These are phyloP conservation scores for Lycorma delicatula DNA, from an alignment of 1,140 invertebrate species.

Conservation along the genomic window DNA sequence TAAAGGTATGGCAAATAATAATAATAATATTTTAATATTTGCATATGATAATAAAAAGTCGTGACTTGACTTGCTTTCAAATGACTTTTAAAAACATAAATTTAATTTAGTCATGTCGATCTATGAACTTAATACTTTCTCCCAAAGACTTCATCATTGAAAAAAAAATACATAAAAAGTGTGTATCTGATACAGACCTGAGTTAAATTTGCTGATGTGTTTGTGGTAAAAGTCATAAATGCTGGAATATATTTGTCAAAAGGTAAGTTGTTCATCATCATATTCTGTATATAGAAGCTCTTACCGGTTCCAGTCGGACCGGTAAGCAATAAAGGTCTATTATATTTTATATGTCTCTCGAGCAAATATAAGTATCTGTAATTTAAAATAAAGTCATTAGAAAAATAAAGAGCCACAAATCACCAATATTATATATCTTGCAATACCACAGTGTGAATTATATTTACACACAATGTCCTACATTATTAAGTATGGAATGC, in stretches of 20 bases:
- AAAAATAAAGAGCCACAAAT: too few relatives aligned
- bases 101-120: too few relatives aligned
- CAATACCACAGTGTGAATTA: too few relatives aligned
- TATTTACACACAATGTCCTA: too few relatives aligned
- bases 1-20: too few relatives aligned
- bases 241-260: slow-evolving; percentile 65
- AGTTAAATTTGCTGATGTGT: slow-evolving; percentile 76
- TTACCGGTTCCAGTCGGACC: slow-evolving; percentile 92
- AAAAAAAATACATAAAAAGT: not conserved
- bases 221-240: slow-evolving; percentile 82
- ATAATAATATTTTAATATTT: too few relatives aligned
- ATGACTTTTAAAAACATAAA: too few relatives aligned
- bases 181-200: slow-evolving; percentile 10
- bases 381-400: not conserved
- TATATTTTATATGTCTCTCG: slow-evolving; percentile 46
- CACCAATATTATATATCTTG: too few relatives aligned
- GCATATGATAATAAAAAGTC: too few relatives aligned
- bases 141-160: not conserved
- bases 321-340: slow-evolving; percentile 65
- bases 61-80: too few relatives aligned
- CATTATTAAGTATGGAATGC: too few relatives aligned
- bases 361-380: slow-evolving; percentile 12
- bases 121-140: too few relatives aligned
- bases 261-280: slow-evolving; percentile 68
- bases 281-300: slow-evolving; percentile 79